phyloP scores from a whole-genome alignment of 2,113 vertebrate species.

The Lepus timidus region DNA sequence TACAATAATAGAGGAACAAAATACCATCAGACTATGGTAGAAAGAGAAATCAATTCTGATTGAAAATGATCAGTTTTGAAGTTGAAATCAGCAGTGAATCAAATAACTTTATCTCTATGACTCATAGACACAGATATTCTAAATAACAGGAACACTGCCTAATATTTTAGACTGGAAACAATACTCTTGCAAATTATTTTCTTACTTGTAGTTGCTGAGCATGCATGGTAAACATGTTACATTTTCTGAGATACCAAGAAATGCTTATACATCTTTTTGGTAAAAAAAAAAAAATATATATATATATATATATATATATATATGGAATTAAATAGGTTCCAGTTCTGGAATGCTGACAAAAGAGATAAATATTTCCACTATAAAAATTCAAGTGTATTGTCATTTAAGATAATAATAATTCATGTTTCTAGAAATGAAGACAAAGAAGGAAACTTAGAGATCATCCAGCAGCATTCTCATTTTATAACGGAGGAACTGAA shows the following conservation, averaged over 20 bases:
- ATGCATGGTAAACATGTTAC: background rate
- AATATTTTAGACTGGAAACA: background rate
- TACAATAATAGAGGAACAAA: background rate
- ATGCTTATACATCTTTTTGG: background rate
- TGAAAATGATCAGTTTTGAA: background rate
- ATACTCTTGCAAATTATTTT: background rate
- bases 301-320: background rate
- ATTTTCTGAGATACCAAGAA: background rate
- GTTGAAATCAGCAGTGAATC: background rate
- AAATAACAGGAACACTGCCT: background rate
- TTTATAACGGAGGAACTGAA: background rate
- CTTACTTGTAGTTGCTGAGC: background rate
- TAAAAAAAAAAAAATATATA: too few species aligned
- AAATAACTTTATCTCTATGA: background rate
- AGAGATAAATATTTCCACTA: background rate
- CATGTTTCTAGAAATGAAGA: slow-evolving; percentile 6
- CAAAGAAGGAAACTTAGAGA: background rate
- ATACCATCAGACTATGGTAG: background rate
- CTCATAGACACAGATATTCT: background rate
- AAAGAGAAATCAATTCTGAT: background rate
- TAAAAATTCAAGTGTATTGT: background rate
- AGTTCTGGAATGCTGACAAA: background rate
- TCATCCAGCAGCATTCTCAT: background rate
- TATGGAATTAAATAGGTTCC: background rate
- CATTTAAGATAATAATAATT: slow-evolving; percentile 5